A percentile compares a stretch with the other conserved stretches of the same genome.
Conservation (phyloP, 2,113 vertebrate genomes). For the Hemichromis elongatus region DNA sequence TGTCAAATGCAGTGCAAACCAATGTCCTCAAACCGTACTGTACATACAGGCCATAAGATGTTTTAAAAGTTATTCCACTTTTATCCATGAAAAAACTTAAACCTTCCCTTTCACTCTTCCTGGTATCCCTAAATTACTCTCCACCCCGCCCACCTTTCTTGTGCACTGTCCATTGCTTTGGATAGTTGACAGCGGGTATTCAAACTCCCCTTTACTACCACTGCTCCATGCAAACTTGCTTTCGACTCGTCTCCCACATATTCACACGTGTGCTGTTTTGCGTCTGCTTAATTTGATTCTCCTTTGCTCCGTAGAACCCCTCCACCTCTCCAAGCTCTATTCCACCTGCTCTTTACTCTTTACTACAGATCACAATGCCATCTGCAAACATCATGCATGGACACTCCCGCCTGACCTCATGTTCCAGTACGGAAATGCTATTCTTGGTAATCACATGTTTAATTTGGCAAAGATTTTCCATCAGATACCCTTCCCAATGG, state of each 20-base stretch:
- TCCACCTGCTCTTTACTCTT: background rate
- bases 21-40: background rate
- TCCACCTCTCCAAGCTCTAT: background rate
- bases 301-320: background rate
- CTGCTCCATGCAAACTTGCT: background rate
- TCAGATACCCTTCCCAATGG: background rate
- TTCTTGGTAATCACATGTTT: background rate
- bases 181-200: background rate
- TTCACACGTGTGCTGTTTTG: background rate
- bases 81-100: no score
- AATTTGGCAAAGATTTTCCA: background rate
- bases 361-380: background rate
- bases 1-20: background rate
- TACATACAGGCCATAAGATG: no score
- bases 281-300: background rate
- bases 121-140: background rate
- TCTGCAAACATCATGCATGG: background rate
- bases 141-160: background rate
- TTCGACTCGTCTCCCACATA: fast-evolving
- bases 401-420: background rate
- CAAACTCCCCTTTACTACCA: background rate
- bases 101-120: background rate
- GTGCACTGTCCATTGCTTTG: background rate
- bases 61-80: no score
- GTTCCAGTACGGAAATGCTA: background rate